These are phyloP conservation scores for Cepaea nemoralis DNA, from an alignment of 1,140 invertebrate species.

Conservation along the genomic window DNA sequence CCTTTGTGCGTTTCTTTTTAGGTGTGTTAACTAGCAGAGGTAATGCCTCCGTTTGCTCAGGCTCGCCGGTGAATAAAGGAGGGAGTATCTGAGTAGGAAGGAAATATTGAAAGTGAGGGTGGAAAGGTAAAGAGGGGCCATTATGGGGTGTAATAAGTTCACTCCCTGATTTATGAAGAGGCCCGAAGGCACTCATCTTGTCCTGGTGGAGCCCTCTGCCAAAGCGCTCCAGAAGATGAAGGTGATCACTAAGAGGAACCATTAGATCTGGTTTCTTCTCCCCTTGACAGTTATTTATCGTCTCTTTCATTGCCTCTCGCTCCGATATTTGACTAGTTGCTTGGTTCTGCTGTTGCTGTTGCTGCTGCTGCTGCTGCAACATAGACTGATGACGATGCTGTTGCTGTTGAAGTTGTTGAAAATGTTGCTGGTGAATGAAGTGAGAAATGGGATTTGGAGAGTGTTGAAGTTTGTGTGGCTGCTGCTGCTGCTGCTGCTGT, in stretches of 20 bases:
- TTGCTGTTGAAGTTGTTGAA: background rate
- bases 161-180: slow-evolving; percentile 49
- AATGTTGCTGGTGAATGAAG: background rate
- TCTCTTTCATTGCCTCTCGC: slow-evolving; percentile 41
- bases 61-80: slow-evolving; percentile 76
- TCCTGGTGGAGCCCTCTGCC: slow-evolving; percentile 48
- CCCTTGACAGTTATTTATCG: slow-evolving; percentile 33
- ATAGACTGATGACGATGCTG: slow-evolving; percentile 27
- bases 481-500: slow-evolving; percentile 37
- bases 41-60: slow-evolving; percentile 92
- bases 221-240: slow-evolving; percentile 46
- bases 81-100: slow-evolving; percentile 73
- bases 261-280: slow-evolving; percentile 42
- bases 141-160: slow-evolving; percentile 50
- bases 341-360: slow-evolving; percentile 16
- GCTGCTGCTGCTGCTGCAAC: slow-evolving; percentile 34
- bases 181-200: slow-evolving; percentile 65
- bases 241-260: slow-evolving; percentile 45
- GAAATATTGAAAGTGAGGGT: slow-evolving; percentile 59
- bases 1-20: slow-evolving; percentile 92
- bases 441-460: background rate
- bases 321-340: slow-evolving; percentile 10
- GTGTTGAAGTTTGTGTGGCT: slow-evolving; percentile 8
- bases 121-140: slow-evolving; percentile 52
- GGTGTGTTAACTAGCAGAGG: slow-evolving; percentile 90